phyloP scores from a whole-genome alignment of 2,888 invertebrate genomes.

The Folsomia manolachei region DNA sequence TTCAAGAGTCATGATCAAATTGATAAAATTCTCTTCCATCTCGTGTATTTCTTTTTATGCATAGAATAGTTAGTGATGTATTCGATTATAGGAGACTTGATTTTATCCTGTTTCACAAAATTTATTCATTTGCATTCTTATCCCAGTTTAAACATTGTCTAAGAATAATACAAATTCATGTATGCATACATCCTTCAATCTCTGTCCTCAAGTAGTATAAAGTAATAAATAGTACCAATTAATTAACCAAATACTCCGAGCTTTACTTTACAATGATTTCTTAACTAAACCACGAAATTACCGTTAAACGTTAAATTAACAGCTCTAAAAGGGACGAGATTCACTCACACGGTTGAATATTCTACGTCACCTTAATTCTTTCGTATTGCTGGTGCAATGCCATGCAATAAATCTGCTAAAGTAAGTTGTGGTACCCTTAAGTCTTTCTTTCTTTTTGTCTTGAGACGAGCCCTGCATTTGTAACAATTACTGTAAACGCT shows the following conservation, averaged over 20 bases:
- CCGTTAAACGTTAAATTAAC: too few species aligned
- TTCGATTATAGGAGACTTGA: too few species aligned
- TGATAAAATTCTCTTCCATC: slow-evolving; percentile 7
- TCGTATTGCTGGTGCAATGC: neutral
- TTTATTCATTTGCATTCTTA: too few species aligned
- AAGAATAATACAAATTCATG: too few species aligned
- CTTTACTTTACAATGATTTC: neutral
- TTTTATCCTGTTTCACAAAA: too few species aligned
- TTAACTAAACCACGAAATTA: too few species aligned
- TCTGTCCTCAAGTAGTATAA: too few species aligned
- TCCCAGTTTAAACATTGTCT: too few species aligned
- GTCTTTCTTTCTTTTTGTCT: neutral
- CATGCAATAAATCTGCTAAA: slow-evolving; percentile 2
- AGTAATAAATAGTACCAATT: neutral
- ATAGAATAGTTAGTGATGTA: too few species aligned
- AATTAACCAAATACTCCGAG: neutral
- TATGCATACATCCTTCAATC: too few species aligned
- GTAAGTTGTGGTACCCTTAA: neutral
- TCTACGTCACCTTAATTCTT: too few species aligned
- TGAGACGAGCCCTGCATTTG: slow-evolving; percentile 23
- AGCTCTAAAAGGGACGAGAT: neutral
- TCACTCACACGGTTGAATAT: neutral
- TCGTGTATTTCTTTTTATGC: neutral
- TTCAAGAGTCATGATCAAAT: slow-evolving; percentile 20
- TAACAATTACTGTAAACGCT: slow-evolving; percentile 15